Conservation (phyloP, 2,888 invertebrate species). For the Macroteleia sp. region DNA sequence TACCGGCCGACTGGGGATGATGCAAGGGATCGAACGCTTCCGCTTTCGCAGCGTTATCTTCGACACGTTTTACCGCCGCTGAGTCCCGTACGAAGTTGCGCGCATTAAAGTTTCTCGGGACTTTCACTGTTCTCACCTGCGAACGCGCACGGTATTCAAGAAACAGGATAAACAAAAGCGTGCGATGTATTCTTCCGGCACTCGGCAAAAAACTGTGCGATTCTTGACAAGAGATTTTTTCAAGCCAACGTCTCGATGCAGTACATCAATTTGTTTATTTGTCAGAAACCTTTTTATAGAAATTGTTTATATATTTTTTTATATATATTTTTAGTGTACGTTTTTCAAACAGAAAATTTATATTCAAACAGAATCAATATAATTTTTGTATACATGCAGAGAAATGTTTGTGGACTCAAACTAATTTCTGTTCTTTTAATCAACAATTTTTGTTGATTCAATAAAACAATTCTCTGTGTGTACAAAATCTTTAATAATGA, state of each 20-base stretch:
- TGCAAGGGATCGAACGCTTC: conserved; percentile 51
- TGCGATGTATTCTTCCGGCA: conserved; percentile 20
- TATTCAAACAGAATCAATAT: too few species aligned
- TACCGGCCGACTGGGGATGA: conserved; percentile 36
- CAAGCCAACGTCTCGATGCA: background rate
- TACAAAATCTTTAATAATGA: too few species aligned
- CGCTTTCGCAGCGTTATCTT: conserved; percentile 54
- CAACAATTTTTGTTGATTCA: too few species aligned
- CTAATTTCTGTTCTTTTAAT: too few species aligned
- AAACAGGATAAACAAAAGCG: conserved; percentile 42
- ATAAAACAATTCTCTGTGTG: too few species aligned
- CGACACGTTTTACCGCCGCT: conserved; percentile 27
- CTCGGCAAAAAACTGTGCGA: conserved; percentile 17
- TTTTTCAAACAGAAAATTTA: too few species aligned
- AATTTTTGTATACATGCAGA: too few species aligned
- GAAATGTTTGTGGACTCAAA: too few species aligned
- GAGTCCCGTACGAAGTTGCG: conserved; percentile 39
- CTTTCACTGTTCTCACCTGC: conserved; percentile 62
- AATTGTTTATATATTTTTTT: too few species aligned
- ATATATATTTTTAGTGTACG: too few species aligned
- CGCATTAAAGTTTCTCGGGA: conserved; percentile 58
- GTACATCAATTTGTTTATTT: background rate
- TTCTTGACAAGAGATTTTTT: background rate
- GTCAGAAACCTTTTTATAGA: too few species aligned
- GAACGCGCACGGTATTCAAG: conserved; percentile 21